phyloP scores from a whole-genome alignment of 2,113 vertebrate species.

The Peromyscus leucopus region DNA sequence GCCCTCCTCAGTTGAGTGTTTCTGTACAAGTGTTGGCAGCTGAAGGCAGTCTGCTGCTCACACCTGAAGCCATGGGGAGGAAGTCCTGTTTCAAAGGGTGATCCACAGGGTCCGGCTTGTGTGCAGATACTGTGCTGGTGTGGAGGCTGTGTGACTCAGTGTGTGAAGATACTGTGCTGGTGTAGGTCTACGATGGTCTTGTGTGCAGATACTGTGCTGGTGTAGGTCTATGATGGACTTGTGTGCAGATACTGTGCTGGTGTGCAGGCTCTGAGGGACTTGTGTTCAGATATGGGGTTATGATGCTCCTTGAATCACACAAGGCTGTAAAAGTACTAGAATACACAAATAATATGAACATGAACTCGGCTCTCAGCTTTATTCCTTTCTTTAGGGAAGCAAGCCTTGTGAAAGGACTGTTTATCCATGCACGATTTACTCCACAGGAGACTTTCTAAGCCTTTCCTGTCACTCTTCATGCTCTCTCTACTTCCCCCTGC shows the following conservation, averaged over 20 bases:
- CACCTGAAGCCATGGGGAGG: not conserved
- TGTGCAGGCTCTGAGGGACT: not conserved
- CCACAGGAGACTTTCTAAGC: not conserved
- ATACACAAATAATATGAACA: not conserved
- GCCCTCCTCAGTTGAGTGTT: not conserved
- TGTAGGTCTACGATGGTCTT: not conserved
- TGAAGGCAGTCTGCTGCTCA: not conserved
- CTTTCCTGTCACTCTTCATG: not conserved
- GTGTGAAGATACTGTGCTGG: not conserved
- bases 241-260: too few species aligned
- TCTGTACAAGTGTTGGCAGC: not conserved
- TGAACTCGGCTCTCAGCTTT: not conserved
- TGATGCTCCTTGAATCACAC: rapidly evolving
- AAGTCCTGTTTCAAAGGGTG: not conserved
- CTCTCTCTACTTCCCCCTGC: not conserved
- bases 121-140: not conserved
- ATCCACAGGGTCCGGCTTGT: not conserved
- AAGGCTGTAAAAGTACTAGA: not conserved
- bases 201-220: not conserved
- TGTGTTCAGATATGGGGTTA: not conserved
- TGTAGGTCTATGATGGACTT: not conserved
- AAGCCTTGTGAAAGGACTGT: not conserved
- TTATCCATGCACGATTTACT: not conserved
- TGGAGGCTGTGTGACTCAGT: not conserved
- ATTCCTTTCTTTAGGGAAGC: not conserved